Conservation (phyloP, 2,797 vertebrate genomes). For the Poeciliopsis paucimaculata region DNA sequence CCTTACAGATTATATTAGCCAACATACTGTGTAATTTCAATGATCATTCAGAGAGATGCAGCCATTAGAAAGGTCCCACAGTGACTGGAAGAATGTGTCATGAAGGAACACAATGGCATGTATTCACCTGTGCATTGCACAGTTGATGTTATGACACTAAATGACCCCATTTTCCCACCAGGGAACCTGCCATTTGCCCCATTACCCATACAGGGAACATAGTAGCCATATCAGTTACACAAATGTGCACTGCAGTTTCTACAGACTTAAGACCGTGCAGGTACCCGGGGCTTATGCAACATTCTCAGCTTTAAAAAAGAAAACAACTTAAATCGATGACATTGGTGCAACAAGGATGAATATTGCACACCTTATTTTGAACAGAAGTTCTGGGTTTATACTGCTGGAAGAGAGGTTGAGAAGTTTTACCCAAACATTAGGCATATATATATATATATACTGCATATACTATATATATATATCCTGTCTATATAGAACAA, state of each 20-base stretch:
- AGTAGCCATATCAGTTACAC: conserved; percentile 59
- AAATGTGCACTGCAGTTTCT: conserved; percentile 40
- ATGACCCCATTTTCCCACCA: conserved; percentile 63
- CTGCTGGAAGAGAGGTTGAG: background rate
- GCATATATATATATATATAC: background rate
- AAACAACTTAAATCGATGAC: background rate
- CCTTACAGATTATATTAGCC: conserved; percentile 54
- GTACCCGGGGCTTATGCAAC: background rate
- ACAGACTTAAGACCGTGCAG: conserved; percentile 17
- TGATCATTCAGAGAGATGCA: conserved; percentile 52
- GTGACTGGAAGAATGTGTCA: conserved; percentile 44
- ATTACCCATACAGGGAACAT: conserved; percentile 70
- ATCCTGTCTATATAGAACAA: too few species aligned
- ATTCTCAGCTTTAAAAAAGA: background rate
- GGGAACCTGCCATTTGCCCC: conserved; percentile 60
- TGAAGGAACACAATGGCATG: conserved; percentile 51
- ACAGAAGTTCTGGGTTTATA: background rate
- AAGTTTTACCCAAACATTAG: background rate
- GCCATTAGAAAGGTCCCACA: conserved; percentile 48
- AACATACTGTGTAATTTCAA: conserved; percentile 40
- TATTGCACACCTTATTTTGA: background rate
- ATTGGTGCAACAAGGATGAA: background rate
- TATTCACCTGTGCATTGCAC: conserved; percentile 34
- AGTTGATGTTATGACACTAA: conserved; percentile 49
- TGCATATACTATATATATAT: too few species aligned